A percentile compares a stretch with the other conserved stretches of the same genome.
These are phyloP conservation scores for Panthera tigris DNA, from an alignment of 2,113 vertebrate genomes.

Conservation along the genomic window DNA sequence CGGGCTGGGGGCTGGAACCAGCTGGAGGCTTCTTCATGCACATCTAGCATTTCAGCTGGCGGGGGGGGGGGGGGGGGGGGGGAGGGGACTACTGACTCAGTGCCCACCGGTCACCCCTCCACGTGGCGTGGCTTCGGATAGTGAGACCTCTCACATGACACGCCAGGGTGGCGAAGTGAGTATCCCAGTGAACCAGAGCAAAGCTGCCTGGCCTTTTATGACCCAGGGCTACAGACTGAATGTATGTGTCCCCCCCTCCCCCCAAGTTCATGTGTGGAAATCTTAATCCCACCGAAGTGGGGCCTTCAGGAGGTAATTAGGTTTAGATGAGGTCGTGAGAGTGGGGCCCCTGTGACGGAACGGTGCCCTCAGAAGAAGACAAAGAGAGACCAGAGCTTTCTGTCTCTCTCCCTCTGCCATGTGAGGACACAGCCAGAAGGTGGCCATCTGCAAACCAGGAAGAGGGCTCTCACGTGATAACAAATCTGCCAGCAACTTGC, in stretches of 20 bases:
- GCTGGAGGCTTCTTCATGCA: neutral
- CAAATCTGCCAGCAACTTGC: neutral
- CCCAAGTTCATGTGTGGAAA: neutral
- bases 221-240: neutral
- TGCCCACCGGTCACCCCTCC: neutral
- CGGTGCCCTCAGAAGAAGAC: neutral
- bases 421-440: neutral
- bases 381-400: neutral
- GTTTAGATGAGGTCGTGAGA: neutral
- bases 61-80: neutral
- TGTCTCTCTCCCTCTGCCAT: neutral
- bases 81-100: neutral
- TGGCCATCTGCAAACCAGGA: neutral
- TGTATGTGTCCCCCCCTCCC: neutral
- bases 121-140: neutral
- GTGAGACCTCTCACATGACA: neutral
- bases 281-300: neutral
- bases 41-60: too few relatives aligned
- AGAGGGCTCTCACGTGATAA: neutral
- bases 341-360: neutral
- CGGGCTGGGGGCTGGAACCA: neutral
- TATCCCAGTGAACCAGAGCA: neutral
- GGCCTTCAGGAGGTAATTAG: neutral
- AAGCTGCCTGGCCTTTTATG: neutral
- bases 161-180: neutral